Evolutionary conservation across 2,888 invertebrate species (phyloP), one percentile per base, ranked within the genome.

Genomic region (Oithona nana): DNA sequence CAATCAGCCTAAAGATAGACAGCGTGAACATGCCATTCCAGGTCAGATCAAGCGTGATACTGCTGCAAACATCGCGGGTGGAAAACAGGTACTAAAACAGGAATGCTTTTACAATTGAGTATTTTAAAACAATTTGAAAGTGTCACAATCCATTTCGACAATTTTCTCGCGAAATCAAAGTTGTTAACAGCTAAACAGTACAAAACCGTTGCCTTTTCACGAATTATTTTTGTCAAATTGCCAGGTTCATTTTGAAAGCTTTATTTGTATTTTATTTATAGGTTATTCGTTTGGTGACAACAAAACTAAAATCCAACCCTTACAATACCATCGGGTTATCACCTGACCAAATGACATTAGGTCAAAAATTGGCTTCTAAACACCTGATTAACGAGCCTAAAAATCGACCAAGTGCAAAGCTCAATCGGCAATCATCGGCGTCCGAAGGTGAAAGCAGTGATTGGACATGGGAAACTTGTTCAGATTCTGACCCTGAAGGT

Each of bases 391-490:
- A 50, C 1, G 20, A 26, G n/a, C 57, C 57, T 29, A 57, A 57
- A 16, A 22, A 55, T 28, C 4, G 20, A n/a, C 26, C 26, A 57
- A n/a, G 29, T 29, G 20, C 57, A 28, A n/a, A 50, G 13, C 61
- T 54, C 24, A 49, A 16, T 2, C 24, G 28, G 8, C 28, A 61
- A 52, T 20, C 28, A 2, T 8, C 28, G 22, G 28, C 28, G n/a
- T 20, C 26, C 54, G 30, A 26, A 16, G 28, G 24, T 1, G 30
- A 28, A 1, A 28, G n/a, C 1, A 31, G 28, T 39, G 62, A 62
- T 30, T 62, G 54, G 28, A 62, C 62, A 8, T 62, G 62, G 62
- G 62, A 62, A 28, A 56, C 62, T 20, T 62, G 56, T 28, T 62
- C 62, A 6, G 28, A 28, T 20, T 62, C 62, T n/a, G 62, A 62